These are phyloP conservation scores for Endotricha flammealis DNA, from an alignment of 2,888 invertebrate genomes.

Conservation along the genomic window DNA sequence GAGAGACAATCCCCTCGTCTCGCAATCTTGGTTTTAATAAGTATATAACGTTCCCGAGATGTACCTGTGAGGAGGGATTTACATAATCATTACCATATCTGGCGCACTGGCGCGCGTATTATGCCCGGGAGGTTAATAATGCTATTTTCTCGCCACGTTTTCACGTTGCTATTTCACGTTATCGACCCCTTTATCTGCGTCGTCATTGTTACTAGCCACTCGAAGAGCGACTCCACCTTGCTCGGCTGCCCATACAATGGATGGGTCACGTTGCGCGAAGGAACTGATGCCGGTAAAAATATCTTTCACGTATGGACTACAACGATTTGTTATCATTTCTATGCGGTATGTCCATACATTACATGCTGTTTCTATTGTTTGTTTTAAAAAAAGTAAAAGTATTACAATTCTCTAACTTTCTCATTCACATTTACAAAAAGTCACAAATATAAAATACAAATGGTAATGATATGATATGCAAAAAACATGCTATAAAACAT, in stretches of 20 bases:
- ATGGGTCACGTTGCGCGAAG: constrained; percentile 17
- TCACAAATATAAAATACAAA: no score
- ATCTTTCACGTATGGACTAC: constrained; percentile 10
- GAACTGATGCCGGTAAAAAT: constrained; percentile 17
- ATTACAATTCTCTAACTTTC: no score
- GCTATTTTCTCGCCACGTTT: constrained; percentile 78
- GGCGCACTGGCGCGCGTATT: constrained; percentile 76
- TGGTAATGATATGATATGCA: no score
- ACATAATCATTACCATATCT: constrained; percentile 80
- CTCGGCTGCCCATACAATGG: constrained; percentile 33
- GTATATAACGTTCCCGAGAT: constrained; percentile 74
- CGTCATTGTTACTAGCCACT: constrained; percentile 74
- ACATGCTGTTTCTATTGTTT: neutral
- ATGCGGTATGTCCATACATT: neutral
- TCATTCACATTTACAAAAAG: neutral
- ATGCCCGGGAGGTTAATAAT: constrained; percentile 78
- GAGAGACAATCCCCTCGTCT: constrained; percentile 59
- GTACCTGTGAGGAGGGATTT: constrained; percentile 76
- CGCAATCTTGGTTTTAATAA: constrained; percentile 77
- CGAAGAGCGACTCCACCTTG: constrained; percentile 53
- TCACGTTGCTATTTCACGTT: constrained; percentile 75
- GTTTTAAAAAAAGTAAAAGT: no score
- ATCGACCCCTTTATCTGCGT: constrained; percentile 73
- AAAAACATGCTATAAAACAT: no score
- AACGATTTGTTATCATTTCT: constrained; percentile 11